These are phyloP conservation scores for Hyperoodon ampullatus DNA, from an alignment of 2,113 vertebrate genomes.

Conservation along the genomic window DNA sequence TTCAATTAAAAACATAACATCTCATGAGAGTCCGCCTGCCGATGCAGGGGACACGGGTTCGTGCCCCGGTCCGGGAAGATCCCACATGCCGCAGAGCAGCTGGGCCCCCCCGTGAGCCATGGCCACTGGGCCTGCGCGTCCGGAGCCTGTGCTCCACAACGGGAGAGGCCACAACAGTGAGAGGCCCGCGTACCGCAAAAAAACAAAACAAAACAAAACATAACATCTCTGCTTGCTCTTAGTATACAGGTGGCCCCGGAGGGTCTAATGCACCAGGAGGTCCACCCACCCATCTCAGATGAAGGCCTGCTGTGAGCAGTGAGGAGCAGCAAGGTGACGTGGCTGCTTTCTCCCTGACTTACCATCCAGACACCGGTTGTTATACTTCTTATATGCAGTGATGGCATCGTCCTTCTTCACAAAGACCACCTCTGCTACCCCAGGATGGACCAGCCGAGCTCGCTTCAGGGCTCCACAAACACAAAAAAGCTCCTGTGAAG, in stretches of 20 bases:
- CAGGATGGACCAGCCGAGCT: conserved; percentile 94
- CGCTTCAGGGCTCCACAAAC: conserved; percentile 97
- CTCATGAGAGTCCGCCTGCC: too few relatives aligned
- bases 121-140: too few relatives aligned
- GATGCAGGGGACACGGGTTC: too few relatives aligned
- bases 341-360: conserved; percentile 65
- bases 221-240: neutral
- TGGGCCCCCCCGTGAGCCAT: too few relatives aligned
- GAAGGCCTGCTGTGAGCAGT: neutral
- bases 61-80: too few relatives aligned
- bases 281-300: neutral
- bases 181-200: too few relatives aligned
- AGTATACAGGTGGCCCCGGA: neutral
- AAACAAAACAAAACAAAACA: too few relatives aligned
- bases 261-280: neutral
- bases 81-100: too few relatives aligned
- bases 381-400: conserved; percentile 98
- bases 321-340: neutral
- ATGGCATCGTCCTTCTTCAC: conserved; percentile 98
- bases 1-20: neutral
- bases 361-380: conserved; percentile 99
- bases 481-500: conserved; percentile 95
- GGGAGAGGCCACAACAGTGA: too few relatives aligned
- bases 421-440: conserved; percentile 98
- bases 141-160: too few relatives aligned